Base-by-base conservation (phyloP, 92 coral and sea anemone genomes). In the Palythoa caribaeorum region DNA sequence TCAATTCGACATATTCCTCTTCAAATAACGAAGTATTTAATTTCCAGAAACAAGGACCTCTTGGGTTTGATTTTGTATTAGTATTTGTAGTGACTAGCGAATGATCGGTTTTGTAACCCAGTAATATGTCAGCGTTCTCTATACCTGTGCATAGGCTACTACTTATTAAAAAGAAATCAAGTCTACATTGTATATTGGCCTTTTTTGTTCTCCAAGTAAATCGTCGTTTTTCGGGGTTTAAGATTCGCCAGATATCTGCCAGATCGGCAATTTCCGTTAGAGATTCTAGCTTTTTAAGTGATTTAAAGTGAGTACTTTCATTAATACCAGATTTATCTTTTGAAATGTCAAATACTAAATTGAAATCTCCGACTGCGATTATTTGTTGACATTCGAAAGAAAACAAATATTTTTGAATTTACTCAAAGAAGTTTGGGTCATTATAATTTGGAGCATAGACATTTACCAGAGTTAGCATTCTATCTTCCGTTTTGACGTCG, bases 41-140 rank as follows among this genome's bases (percentile, higher is more conserved):
- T 84, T 84, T 84, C 88, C 88, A 84, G 10, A 71, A 84, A 69
- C 28, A 28, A 28, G 28, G 89, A 59, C 89, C 89, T 60, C 65
- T 85, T 68, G 83, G 88, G 53, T 85, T 85, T 17, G 83, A 35
- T 8, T 5, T 50, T 10, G 83, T 52, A 15, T 52, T 74, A 6
- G 55, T 57, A 6, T 21, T 21, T 65, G 65, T 28, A 7, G 77
- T 77, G 54, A 77, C 77, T 75, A 87, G 72, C 35, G 66, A 68
- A 54, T 87, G 85, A 38, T 87, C 90, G 21, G 85, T 77, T 36
- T 75, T 71, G 51, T 51, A 87, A 12, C 90, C 85, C n/a, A 70
- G 79, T 76, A 74, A 6, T 51, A 75, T 86, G 21, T 86, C 89
- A 9, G 90, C 83, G 38, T 86, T 57, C 16, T 38, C n/a, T 38